Evolutionary conservation across 2,113 vertebrate species (phyloP).

Genomic region (Lepus europaeus): DNA sequence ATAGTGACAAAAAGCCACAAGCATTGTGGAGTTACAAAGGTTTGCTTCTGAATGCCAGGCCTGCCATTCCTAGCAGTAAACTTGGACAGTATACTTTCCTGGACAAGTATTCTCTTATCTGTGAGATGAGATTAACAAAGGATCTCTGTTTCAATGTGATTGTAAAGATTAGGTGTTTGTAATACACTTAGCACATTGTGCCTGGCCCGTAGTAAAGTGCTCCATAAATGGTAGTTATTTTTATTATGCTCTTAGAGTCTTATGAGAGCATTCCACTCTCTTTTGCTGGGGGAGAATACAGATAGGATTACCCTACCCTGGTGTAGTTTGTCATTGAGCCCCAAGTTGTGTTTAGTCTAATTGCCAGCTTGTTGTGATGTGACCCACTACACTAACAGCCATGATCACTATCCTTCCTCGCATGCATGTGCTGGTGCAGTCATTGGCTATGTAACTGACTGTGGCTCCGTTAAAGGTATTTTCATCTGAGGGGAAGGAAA

Average conservation of each 20-base stretch:
- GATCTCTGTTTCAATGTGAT: not conserved
- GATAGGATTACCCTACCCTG: not conserved
- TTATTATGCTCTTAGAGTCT: not conserved
- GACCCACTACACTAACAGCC: not conserved
- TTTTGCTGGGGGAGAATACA: not conserved
- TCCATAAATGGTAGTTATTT: not conserved
- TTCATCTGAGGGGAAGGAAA: not conserved
- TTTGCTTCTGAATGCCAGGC: slow-evolving; percentile 14
- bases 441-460: not conserved
- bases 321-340: not conserved
- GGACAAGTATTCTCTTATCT: slow-evolving; percentile 39
- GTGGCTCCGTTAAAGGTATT: not conserved
- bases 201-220: not conserved
- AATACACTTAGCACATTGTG: not conserved
- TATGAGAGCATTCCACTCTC: not conserved
- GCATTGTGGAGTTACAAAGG: not conserved
- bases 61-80: not conserved
- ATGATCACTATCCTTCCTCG: not conserved
- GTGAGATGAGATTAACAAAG: not conserved
- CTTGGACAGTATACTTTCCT: not conserved
- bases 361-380: not conserved
- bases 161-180: not conserved
- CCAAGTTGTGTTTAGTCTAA: not conserved
- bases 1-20: not conserved
- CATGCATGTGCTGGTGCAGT: not conserved